A percentile compares a stretch with the other conserved stretches of the same genome.
These are phyloP conservation scores for Megaleporinus macrocephalus DNA, from an alignment of 2,113 vertebrate genomes.

Conservation along the genomic window DNA sequence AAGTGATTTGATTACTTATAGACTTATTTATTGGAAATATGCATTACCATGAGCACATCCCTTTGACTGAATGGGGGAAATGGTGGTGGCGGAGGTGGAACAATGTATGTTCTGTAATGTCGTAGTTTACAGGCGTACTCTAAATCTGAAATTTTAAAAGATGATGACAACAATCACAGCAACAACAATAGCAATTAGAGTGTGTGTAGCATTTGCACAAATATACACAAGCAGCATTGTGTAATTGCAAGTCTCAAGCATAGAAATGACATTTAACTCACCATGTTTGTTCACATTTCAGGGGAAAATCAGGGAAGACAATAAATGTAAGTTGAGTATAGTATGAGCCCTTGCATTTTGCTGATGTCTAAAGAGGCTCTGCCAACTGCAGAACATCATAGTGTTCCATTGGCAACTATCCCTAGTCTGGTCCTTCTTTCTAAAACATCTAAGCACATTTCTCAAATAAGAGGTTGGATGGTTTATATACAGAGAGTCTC, in stretches of 20 bases:
- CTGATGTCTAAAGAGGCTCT: background rate
- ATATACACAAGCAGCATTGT: background rate
- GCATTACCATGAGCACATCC: conserved; percentile 24
- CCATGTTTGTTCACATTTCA: background rate
- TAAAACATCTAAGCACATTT: background rate
- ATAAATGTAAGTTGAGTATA: background rate
- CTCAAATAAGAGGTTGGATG: no score
- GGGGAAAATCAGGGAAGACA: background rate
- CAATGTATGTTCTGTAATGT: conserved; percentile 5
- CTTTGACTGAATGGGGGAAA: conserved; percentile 37
- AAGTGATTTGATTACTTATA: background rate
- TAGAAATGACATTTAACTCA: background rate
- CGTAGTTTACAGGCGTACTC: conserved; percentile 4
- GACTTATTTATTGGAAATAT: background rate
- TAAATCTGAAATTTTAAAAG: background rate
- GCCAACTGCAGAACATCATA: background rate
- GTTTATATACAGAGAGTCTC: no score
- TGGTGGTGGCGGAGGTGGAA: conserved; percentile 45
- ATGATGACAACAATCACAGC: no score
- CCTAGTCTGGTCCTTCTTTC: background rate
- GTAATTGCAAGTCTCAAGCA: no score
- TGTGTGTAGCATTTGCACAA: background rate
- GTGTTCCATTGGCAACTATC: background rate
- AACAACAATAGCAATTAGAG: background rate
- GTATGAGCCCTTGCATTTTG: background rate